These are phyloP conservation scores for Phoronis australis DNA, from an alignment of 2,888 invertebrate genomes.

Conservation along the genomic window DNA sequence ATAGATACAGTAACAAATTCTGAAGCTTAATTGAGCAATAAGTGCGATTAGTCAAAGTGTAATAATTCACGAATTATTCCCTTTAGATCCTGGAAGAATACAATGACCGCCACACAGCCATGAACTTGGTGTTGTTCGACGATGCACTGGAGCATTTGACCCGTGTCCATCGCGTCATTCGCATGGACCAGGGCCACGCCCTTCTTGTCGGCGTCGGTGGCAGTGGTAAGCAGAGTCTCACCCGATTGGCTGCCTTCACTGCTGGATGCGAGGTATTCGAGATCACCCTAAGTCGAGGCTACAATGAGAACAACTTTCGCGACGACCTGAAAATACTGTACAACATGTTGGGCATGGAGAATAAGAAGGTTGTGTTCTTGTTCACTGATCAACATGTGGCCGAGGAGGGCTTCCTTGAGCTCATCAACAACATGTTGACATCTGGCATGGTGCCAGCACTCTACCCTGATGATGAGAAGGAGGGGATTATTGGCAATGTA, in stretches of 20 bases:
- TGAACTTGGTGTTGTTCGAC: constrained; percentile 82
- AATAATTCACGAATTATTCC: not conserved
- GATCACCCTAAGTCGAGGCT: constrained; percentile 77
- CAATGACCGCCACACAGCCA: constrained; percentile 66
- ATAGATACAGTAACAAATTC: too few species aligned
- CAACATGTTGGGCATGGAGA: constrained; percentile 70
- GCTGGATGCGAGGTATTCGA: constrained; percentile 70
- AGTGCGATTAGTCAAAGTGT: too few species aligned
- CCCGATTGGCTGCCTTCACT: constrained; percentile 74
- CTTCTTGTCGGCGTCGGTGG: constrained; percentile 85
- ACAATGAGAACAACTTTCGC: constrained; percentile 74
- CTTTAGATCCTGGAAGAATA: constrained; percentile 75
- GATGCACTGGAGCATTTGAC: constrained; percentile 88
- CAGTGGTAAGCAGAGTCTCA: constrained; percentile 78
- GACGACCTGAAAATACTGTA: constrained; percentile 81
- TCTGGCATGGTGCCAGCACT: constrained; percentile 82
- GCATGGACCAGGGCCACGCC: constrained; percentile 78
- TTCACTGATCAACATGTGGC: constrained; percentile 74
- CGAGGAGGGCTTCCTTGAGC: constrained; percentile 69
- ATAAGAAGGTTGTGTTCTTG: constrained; percentile 74
- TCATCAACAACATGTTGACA: constrained; percentile 86
- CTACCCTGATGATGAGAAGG: constrained; percentile 84
- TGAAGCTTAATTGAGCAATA: too few species aligned
- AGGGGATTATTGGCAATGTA: constrained; percentile 65
- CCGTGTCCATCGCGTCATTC: constrained; percentile 75